Evolutionary conservation across 2,797 vertebrate species (phyloP).

Genomic region (Merluccius polli): DNA sequence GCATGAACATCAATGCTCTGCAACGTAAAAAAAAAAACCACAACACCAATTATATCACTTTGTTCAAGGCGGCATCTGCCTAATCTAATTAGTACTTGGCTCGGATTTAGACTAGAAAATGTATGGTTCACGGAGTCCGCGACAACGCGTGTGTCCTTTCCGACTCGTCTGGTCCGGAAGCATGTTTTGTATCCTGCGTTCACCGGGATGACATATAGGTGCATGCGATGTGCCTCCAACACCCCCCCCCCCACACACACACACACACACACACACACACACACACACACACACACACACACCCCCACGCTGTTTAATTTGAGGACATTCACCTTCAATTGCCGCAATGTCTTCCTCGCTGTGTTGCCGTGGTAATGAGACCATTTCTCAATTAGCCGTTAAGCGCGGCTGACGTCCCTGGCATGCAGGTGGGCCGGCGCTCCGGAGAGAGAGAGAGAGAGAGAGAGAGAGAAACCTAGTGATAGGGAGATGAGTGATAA

Average conservation of each 20-base stretch:
- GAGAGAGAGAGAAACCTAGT: neutral
- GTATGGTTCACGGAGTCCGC: slow-evolving; percentile 15
- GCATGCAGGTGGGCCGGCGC: slow-evolving; percentile 4
- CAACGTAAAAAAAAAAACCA: too few relatives aligned
- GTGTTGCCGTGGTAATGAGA: slow-evolving; percentile 27
- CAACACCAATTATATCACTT: neutral
- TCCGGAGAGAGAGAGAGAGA: neutral
- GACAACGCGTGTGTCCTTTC: slow-evolving; percentile 27
- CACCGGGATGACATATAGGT: neutral
- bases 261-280: too few relatives aligned
- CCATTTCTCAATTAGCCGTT: slow-evolving; percentile 31
- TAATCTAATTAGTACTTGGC: neutral
- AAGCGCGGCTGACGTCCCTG: slow-evolving; percentile 24
- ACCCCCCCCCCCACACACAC: neutral
- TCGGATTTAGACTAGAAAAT: slow-evolving; percentile 18
- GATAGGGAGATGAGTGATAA: neutral
- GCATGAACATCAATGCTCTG: neutral
- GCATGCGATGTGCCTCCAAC: neutral
- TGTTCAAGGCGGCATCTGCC: neutral
- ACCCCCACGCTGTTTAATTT: slow-evolving; percentile 17
- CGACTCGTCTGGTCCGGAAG: slow-evolving; percentile 3
- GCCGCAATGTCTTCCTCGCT: slow-evolving; percentile 24
- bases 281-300: neutral
- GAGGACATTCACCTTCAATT: slow-evolving; percentile 43
- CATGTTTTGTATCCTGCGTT: slow-evolving; percentile 14